Conservation (phyloP, 2,797 vertebrate species). For the Limosa lapponica region DNA sequence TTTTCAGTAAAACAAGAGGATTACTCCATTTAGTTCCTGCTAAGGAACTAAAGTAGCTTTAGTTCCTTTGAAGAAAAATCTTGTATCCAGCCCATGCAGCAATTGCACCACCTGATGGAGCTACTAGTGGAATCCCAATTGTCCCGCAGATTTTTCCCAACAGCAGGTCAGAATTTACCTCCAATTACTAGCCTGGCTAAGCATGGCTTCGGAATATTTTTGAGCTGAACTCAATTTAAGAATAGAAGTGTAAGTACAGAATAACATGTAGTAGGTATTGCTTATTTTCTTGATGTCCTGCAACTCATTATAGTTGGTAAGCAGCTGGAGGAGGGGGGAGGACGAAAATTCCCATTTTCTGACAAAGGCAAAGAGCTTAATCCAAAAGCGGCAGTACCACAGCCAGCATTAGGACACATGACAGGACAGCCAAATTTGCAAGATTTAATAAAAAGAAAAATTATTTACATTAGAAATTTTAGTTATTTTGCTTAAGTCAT, state of each 20-base stretch:
- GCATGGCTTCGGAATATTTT: neutral
- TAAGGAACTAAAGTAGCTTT: no score
- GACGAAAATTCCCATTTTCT: neutral
- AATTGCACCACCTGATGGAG: constrained; percentile 68
- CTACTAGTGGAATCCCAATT: neutral
- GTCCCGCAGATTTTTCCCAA: neutral
- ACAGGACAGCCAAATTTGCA: neutral
- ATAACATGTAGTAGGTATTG: neutral
- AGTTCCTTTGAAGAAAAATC: neutral
- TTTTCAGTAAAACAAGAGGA: neutral
- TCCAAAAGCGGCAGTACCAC: neutral
- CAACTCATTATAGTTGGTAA: neutral
- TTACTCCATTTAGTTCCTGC: neutral
- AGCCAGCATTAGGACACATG: neutral
- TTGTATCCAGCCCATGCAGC: constrained; percentile 8
- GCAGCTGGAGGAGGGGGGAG: neutral
- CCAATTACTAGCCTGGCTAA: neutral
- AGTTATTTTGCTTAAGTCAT: neutral
- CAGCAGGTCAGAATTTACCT: neutral
- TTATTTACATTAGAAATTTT: neutral
- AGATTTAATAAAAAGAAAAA: neutral
- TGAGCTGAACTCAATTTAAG: neutral
- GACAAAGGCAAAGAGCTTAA: neutral
- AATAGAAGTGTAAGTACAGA: neutral
- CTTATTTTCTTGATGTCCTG: neutral